Conservation (phyloP, 30 jellyfish, hydroid and myxozoan genomes). For the Aurelia aurita complex sp. Pacific region DNA sequence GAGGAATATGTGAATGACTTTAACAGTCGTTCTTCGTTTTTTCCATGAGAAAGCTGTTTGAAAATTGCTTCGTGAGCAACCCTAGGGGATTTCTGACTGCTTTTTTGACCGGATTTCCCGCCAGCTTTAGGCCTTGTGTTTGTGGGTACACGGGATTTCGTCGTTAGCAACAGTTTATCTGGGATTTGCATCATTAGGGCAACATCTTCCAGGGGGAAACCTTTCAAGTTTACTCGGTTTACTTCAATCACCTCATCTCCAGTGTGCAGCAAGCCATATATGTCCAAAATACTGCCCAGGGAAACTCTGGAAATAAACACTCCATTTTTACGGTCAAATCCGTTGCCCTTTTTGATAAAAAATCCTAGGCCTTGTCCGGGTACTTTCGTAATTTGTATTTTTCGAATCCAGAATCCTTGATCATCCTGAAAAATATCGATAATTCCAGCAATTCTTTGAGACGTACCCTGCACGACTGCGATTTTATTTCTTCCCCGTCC, state of each 20-base stretch:
- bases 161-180: slow-evolving; percentile 66
- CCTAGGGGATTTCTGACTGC: background rate
- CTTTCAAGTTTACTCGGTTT: slow-evolving; percentile 65
- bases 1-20: slow-evolving; percentile 30
- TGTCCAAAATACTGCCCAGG: slow-evolving; percentile 86
- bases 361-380: slow-evolving; percentile 95
- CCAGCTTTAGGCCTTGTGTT: slow-evolving; percentile 19
- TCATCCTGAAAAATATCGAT: slow-evolving; percentile 71
- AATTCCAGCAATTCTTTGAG: slow-evolving; percentile 78
- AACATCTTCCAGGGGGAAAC: slow-evolving; percentile 85
- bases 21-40: background rate
- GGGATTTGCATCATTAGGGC: slow-evolving; percentile 93
- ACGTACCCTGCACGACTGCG: slow-evolving; percentile 39
- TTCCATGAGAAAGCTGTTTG: slow-evolving; percentile 20
- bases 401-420: slow-evolving; percentile 79
- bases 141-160: slow-evolving; percentile 79
- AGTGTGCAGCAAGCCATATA: slow-evolving; percentile 76
- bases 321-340: slow-evolving; percentile 87
- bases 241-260: slow-evolving; percentile 93
- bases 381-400: slow-evolving; percentile 78
- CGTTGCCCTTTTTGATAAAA: slow-evolving; percentile 90
- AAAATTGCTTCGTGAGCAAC: slow-evolving; percentile 10
- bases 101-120: slow-evolving; percentile 2
- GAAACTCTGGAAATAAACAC: slow-evolving; percentile 92
- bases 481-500: slow-evolving; percentile 13